These are phyloP conservation scores for Heliornis fulica DNA, from an alignment of 2,113 vertebrate genomes.

Conservation along the genomic window DNA sequence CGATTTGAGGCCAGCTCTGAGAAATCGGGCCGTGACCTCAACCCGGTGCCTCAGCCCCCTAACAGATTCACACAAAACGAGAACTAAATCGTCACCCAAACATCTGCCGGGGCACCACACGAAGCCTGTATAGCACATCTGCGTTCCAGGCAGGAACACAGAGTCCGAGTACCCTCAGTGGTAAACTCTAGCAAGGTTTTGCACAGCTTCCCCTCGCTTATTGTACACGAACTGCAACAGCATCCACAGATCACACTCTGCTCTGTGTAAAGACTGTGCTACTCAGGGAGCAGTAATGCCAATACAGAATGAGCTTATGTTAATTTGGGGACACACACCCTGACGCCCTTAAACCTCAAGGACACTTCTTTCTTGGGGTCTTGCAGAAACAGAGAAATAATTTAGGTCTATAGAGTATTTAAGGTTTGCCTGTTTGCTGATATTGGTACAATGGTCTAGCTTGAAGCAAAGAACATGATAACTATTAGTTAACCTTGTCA, in stretches of 20 bases:
- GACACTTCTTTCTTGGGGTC: background rate
- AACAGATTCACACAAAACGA: background rate
- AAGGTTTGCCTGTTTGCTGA: background rate
- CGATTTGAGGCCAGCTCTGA: background rate
- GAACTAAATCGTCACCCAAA: background rate
- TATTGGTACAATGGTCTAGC: background rate
- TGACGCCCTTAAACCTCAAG: background rate
- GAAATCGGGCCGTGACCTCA: background rate
- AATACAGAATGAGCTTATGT: background rate
- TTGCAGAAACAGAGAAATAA: background rate
- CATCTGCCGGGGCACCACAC: too few species aligned
- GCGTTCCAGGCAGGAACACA: background rate
- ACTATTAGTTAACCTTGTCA: too few species aligned
- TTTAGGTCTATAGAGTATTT: background rate
- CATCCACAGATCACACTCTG: background rate
- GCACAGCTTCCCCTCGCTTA: background rate
- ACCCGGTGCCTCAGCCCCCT: fast-evolving
- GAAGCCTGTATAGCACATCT: fast-evolving
- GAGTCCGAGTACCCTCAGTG: fast-evolving
- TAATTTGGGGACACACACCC: background rate
- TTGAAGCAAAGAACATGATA: too few species aligned
- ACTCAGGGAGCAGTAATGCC: background rate
- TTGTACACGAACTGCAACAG: background rate
- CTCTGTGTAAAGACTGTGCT: background rate
- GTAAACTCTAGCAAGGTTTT: background rate